These are phyloP conservation scores for Rapana venosa DNA, from an alignment of 2,888 invertebrate genomes.

Conservation along the genomic window DNA sequence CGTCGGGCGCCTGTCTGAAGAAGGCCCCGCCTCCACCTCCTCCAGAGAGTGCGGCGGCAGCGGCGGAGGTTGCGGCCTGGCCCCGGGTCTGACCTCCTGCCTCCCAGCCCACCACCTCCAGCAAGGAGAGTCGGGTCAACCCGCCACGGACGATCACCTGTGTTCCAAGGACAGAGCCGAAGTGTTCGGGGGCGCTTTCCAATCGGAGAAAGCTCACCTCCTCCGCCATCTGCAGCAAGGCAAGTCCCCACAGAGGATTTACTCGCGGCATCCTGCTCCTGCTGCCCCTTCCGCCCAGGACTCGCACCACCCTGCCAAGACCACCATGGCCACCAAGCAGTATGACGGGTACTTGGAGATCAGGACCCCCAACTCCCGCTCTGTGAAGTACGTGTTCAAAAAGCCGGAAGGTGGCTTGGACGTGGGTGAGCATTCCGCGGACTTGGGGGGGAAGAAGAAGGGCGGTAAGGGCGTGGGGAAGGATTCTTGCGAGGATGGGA, in stretches of 20 bases:
- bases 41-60: not conserved
- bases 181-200: conserved; percentile 21
- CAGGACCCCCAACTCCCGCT: not conserved
- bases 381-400: conserved; percentile 27
- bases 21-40: not conserved
- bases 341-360: conserved; percentile 32
- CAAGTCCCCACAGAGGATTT: not conserved
- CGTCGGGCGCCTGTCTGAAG: not conserved
- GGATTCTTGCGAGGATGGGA: not conserved
- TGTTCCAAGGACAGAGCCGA: conserved; percentile 25
- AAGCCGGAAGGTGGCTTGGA: not conserved
- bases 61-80: not conserved
- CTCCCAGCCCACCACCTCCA: not conserved
- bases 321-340: not conserved
- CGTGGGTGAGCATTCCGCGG: not conserved
- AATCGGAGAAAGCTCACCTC: conserved; percentile 9
- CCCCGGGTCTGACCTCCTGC: not conserved
- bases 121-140: not conserved
- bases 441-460: not conserved
- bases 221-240: conserved; percentile 6
- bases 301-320: not conserved
- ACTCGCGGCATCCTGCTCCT: not conserved
- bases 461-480: not conserved
- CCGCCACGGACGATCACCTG: not conserved
- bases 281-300: not conserved